Percentiles rank a stretch among this genome's conserved stretches.
Evolutionary conservation across 2,797 vertebrate genomes (phyloP).

Genomic region (Strix occidentalis): DNA sequence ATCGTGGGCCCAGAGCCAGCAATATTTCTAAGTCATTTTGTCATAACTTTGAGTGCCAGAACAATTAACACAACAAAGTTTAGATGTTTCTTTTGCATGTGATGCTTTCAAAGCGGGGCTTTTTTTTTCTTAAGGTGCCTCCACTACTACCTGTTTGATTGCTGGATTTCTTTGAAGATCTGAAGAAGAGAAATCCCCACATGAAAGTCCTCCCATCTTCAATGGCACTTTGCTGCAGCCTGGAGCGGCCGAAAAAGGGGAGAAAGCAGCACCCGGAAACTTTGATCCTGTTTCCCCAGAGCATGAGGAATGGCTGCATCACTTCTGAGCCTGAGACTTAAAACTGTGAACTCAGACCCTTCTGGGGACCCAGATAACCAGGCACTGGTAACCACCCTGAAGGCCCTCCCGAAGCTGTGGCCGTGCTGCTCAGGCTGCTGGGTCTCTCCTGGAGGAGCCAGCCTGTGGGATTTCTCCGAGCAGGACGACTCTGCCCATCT

Average conservation of each 20-base stretch:
- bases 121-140: background rate
- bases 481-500: background rate
- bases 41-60: background rate
- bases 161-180: slow-evolving; percentile 58
- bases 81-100: background rate
- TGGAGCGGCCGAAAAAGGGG: background rate
- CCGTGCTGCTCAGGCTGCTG: background rate
- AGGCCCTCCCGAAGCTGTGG: background rate
- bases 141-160: slow-evolving; percentile 26
- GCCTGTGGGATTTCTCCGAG: fast-evolving
- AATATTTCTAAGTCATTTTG: background rate
- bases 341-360: background rate
- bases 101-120: background rate
- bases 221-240: background rate
- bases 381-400: background rate
- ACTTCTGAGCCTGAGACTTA: background rate
- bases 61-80: slow-evolving; percentile 58
- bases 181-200: slow-evolving; percentile 48
- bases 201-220: slow-evolving; percentile 26
- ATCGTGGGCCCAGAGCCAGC: background rate
- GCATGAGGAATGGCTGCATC: background rate
- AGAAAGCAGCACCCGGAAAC: background rate
- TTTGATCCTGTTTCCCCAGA: background rate
- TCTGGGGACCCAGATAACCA: fast-evolving
- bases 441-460: background rate